Base-by-base conservation (phyloP, 2,797 vertebrate genomes). In the Darevskia mixta region DNA sequence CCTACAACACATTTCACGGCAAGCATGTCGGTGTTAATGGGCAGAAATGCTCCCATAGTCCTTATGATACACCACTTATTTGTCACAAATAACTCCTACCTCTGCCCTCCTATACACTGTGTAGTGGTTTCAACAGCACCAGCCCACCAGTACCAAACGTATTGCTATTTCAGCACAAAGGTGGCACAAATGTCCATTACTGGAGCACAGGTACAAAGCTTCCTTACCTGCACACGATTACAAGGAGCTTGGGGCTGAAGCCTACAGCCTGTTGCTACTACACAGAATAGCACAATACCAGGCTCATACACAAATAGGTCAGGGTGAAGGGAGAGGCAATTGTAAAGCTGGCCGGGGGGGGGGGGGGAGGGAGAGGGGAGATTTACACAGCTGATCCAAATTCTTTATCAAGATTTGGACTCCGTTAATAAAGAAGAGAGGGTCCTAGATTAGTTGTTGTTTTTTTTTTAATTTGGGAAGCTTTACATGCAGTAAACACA, bases 401-500 rank as follows among this genome's bases (percentile, higher is more conserved):
- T 45, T 83, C 7, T 80, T 66, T 41, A 82, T 45, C 29, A 43
- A 75, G 32, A 32, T 41, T 32, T 61, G 17, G 67, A 17, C 43
- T 75, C 35, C 38, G 10, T 20, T 87, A 75, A 78, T 11, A 0
- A 1, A 73, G 25, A 20, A 25, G 38, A 25, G 8, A 86, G 77
- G 35, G 49, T 29, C 20, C 25, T 88, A 80, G 49, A 41, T 43
- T 41, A 64, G 35, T 11, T 75, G 67, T 45, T 49, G 45, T 45
- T 10, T 10, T 64, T 20, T 82, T 89, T 83, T 89, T 79, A 83
- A 64, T 69, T 29, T 73, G 15, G 8, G 23, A 86, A 49, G 29
- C 15, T 83, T 32, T 78, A n/a, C 41, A 10, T 27, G 66, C 17
- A 69, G 67, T 35, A 64, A 55, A 55, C 49, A 55, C 49, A 55